Conservation (phyloP, 2,888 invertebrate species). For the Temnothorax unifasciatus region DNA sequence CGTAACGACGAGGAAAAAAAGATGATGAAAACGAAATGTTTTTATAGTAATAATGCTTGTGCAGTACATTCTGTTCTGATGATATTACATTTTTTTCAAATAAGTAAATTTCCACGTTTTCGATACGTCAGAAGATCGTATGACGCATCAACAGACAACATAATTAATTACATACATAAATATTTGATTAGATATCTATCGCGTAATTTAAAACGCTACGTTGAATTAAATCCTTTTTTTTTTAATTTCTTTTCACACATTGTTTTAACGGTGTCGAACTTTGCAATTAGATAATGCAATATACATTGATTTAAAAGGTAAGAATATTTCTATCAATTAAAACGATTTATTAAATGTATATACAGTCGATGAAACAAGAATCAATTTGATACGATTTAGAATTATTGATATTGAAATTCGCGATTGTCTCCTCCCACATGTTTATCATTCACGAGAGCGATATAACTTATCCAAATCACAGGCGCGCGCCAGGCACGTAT, state of each 20-base stretch:
- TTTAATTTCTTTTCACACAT: neutral
- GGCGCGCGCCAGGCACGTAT: slow-evolving; percentile 30
- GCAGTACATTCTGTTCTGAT: neutral
- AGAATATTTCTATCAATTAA: slow-evolving; percentile 51
- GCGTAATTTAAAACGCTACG: neutral
- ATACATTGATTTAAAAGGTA: slow-evolving; percentile 17
- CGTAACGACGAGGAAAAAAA: neutral
- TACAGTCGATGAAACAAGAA: slow-evolving; percentile 34
- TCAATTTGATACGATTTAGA: slow-evolving; percentile 41
- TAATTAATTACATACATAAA: neutral
- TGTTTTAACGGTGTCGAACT: slow-evolving; percentile 10
- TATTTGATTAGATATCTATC: neutral
- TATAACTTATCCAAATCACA: slow-evolving; percentile 49
- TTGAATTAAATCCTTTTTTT: neutral
- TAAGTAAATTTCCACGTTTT: neutral
- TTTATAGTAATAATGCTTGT: slow-evolving; percentile 8
- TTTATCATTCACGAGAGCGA: slow-evolving; percentile 53
- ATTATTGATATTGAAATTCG: slow-evolving; percentile 49
- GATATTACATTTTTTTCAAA: neutral
- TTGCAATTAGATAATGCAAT: slow-evolving; percentile 25
- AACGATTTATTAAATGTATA: slow-evolving; percentile 39
- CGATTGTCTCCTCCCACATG: slow-evolving; percentile 42
- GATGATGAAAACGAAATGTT: slow-evolving; percentile 30
- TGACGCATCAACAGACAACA: neutral
- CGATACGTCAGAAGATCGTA: neutral